Percentiles rank a stretch among this genome's conserved stretches.
phyloP scores from a whole-genome alignment of 2,113 vertebrate genomes.

The Percopsis transmontana region DNA sequence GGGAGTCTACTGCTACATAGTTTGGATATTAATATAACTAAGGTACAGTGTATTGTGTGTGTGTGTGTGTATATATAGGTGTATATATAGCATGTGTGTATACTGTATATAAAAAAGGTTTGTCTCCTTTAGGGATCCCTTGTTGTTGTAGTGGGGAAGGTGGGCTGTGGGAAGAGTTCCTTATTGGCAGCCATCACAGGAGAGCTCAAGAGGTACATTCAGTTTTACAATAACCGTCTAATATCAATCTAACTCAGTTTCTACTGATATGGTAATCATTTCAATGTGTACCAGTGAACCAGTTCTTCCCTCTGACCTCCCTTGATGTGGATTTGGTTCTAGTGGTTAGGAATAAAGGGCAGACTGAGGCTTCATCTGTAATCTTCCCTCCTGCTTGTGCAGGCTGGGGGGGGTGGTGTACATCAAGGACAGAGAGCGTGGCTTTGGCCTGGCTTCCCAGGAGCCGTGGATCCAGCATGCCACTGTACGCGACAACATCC shows the following conservation, averaged over 20 bases:
- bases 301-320: too few relatives aligned
- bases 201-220: constrained; percentile 88
- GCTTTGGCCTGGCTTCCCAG: constrained; percentile 89
- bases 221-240: too few relatives aligned
- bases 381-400: constrained; percentile 28
- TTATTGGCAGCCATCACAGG: constrained; percentile 89
- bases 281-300: too few relatives aligned
- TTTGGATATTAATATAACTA: constrained; percentile 80
- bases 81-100: too few relatives aligned
- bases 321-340: too few relatives aligned
- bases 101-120: neutral
- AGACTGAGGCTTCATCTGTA: neutral
- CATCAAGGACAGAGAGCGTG: constrained; percentile 80
- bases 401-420: constrained; percentile 83
- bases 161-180: constrained; percentile 94
- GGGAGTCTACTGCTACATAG: constrained; percentile 77
- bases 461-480: constrained; percentile 97
- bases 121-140: constrained; percentile 81
- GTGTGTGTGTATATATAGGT: too few relatives aligned
- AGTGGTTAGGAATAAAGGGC: neutral
- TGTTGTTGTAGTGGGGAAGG: constrained; percentile 91
- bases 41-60: constrained; percentile 69
- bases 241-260: too few relatives aligned
- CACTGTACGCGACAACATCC: constrained; percentile 92
- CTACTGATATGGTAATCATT: too few relatives aligned